Evolutionary conservation across 2,888 invertebrate species (phyloP).

Genomic region (Aleiodes testaceus): DNA sequence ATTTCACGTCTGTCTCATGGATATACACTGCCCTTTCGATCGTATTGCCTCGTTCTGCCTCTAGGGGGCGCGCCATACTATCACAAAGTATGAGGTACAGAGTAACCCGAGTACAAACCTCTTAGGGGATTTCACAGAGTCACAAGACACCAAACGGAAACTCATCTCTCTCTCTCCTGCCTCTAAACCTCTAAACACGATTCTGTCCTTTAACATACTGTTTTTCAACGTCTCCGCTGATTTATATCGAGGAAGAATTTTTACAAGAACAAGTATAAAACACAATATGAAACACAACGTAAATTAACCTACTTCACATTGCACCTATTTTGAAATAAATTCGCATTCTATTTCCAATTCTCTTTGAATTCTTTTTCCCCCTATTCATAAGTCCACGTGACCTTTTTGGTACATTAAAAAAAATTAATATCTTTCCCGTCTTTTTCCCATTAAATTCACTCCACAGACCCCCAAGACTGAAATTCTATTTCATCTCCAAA

Average conservation of each 20-base stretch:
- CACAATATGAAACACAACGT: constrained; percentile 26
- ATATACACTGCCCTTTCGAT: constrained; percentile 43
- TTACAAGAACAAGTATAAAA: constrained; percentile 2
- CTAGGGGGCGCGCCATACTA: constrained; percentile 3
- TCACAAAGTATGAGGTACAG: constrained; percentile 17
- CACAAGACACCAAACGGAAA: constrained; percentile 2
- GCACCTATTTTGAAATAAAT: constrained; percentile 3
- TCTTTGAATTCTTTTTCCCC: background rate
- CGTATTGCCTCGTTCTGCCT: constrained; percentile 24
- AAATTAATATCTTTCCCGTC: background rate
- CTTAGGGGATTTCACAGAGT: constrained; percentile 26
- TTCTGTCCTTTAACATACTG: constrained; percentile 40
- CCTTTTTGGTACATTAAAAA: constrained; percentile 17
- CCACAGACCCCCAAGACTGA: background rate
- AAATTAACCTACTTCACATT: constrained; percentile 23
- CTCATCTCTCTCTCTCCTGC: background rate
- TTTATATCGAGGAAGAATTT: constrained; percentile 6
- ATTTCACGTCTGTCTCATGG: constrained; percentile 38
- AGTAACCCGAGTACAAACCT: constrained; percentile 30
- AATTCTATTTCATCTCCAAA: too few species aligned
- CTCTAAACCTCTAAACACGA: constrained; percentile 34
- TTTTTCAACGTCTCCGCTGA: constrained; percentile 32
- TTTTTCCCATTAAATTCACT: background rate
- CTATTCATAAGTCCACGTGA: constrained; percentile 4
- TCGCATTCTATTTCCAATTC: background rate